Evolutionary conservation across 2,888 invertebrate genomes (phyloP).

Genomic region (Stenodera caucasica): DNA sequence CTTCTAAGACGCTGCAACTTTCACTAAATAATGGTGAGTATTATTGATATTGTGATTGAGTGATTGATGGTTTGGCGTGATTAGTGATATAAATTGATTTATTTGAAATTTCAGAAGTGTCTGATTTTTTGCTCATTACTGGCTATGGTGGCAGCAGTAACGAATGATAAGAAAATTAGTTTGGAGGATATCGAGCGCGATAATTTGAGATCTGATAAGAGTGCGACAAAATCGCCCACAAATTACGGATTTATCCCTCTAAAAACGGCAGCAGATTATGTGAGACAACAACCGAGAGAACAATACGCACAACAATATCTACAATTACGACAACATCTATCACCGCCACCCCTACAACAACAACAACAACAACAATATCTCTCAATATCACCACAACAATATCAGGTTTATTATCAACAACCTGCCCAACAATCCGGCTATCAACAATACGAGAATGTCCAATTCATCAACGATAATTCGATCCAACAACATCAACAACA

Average conservation of each 20-base stretch:
- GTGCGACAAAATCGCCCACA: conserved; percentile 32
- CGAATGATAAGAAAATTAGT: conserved; percentile 65
- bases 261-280: conserved; percentile 41
- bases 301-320: conserved; percentile 33
- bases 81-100: conserved; percentile 7
- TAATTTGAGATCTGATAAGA: conserved; percentile 64
- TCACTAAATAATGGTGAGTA: conserved; percentile 12
- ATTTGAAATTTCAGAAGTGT: conserved; percentile 18
- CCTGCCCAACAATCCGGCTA: conserved; percentile 33
- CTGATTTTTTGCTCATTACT: conserved; percentile 36
- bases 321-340: conserved; percentile 35
- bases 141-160: conserved; percentile 45
- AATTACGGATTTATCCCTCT: conserved; percentile 45
- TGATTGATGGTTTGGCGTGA: neutral
- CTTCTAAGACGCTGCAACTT: conserved; percentile 30
- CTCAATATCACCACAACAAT: conserved; percentile 45
- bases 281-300: conserved; percentile 38
- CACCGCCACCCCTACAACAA: conserved; percentile 45
- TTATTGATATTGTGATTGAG: neutral
- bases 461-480: conserved; percentile 47
- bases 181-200: conserved; percentile 77
- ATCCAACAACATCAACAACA: conserved; percentile 35
- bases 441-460: conserved; percentile 43
- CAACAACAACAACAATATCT: conserved; percentile 43
- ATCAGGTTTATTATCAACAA: conserved; percentile 24